Evolutionary conservation across 2,888 invertebrate species (phyloP), one percentile per base, ranked within the genome.

Genomic region (Machimus atricapillus): DNA sequence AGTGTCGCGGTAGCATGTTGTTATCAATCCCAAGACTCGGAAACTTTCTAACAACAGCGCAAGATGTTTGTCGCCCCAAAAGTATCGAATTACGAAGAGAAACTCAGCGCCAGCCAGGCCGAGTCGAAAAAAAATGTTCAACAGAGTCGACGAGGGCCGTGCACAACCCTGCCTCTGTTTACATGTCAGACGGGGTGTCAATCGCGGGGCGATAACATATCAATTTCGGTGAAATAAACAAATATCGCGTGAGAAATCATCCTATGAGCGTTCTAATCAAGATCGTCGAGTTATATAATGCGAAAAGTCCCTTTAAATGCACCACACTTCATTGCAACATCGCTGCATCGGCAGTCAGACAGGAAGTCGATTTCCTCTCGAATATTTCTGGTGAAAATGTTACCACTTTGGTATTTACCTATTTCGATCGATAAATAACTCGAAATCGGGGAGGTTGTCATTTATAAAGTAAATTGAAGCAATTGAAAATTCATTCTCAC

Each of bases 111-210:
- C 66, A 19, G 66, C 12, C 40, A 40, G 40, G 12, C 40, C 8
- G 40, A 12, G 40, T 1, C 40, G 40, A n/a, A 52, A 7, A n/a
- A 19, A 46, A 52, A 52, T 52, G 52, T 52, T 52, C 52, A 52
- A 52, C 52, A 52, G 52, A 46, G 43, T 14, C 43, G 43, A 52
- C 52, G 52, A 52, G 12, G 14, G 8, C 19, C n/a, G 12, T 77
- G 40, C 34, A 34, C 78, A 78, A 78, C 78, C 78, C 78, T 78
- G 37, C 78, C 78, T 23, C 12, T 78, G 78, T 78, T 78, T 78
- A 78, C 78, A 78, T 78, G 40, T 40, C 78, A 40, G 34, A 76
- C 37, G 8, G n/a, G 31, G n/a, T 40, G 76, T 76, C 76, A 76
- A 37, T 37, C 34, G 66, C 27, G 7, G 27, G 66, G 23, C 19